Base-by-base conservation (phyloP, 2,797 vertebrate genomes). In the Malacoraja senta region DNA sequence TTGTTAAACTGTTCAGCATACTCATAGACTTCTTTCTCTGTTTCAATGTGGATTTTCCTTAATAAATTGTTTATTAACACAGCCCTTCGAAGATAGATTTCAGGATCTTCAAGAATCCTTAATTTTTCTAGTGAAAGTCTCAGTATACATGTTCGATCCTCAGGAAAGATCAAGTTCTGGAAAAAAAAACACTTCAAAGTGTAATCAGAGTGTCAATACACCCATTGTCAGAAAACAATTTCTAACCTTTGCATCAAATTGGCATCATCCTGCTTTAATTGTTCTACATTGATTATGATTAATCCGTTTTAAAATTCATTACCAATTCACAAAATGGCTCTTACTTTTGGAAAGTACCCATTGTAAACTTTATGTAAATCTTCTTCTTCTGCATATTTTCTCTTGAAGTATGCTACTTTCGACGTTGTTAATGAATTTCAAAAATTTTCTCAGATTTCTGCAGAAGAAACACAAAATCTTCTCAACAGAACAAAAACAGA, bases 321-420 rank as follows among this genome's bases (percentile, higher is more conserved):
- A 38, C 13, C 26, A 24, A 93, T 35, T 58, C 72, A 63, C 0
- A 2, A 58, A 93, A 93, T 26, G 0, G 0, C 92, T 44, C 96
- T 95, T 96, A 99, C 98, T 98, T 98, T 98, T 98, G 98, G 98
- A 97, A 98, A 97, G 98, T 98, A 99, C 96, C 97, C 97, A 95
- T 96, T 98, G 97, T 97, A 97, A 97, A 97, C 96, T 96, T 97
- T 96, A 96, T 98, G 98, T 97, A 98, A 95, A 98, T 98, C 98
- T 98, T 99, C 98, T 96, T 99, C 98, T 98, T 98, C 98, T 98
- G 98, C 98, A 99, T 99, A 99, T 97, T 99, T 99, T 95, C 98
- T 98, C 98, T 99, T 99, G 97, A 99, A 99, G 95, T 99, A 99
- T 94, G 98, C 98, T 97, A 99, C 98, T 98, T 99, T 99, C 98